Base-by-base conservation (phyloP, 1,140 invertebrate genomes). In the Polypedilum vanderplanki region DNA sequence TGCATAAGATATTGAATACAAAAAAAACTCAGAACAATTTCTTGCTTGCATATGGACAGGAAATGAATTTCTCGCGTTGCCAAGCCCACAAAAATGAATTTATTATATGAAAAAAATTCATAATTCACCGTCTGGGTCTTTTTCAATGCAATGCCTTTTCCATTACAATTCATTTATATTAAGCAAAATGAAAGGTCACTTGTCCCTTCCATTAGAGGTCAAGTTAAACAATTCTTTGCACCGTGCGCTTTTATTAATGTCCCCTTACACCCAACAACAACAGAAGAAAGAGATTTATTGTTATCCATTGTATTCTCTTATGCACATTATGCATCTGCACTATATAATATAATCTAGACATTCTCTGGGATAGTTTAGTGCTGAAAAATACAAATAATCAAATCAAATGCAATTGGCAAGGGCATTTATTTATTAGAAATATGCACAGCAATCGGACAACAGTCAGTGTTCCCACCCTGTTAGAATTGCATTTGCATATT, bases 191-290 rank as follows among this genome's bases (percentile, higher is more conserved):
- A 70, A 70, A 70, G 65, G 65, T 70, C 65, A 70, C 65, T 70
- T 70, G 65, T 70, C 65, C 65, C 65, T 70, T 18, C 65, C 46
- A 22, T 22, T 70, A 20, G 65, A 70, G 65, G 65, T 70, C 65
- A 70, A 70, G 65, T 70, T 70, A 70, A 20, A 5, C 17, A 22
- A 70, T 20, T 70, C 20, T 70, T 70, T 70, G 17, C 65, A 70
- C 65, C 18, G 20, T 70, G 65, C 65, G 20, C 20, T 70, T 20
- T 67, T 46, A 33, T 57, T 57, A n/a, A 4, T 57, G 46, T 57
- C 46, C 46, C 46, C 46, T n/a, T 57, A 57, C 46, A 57, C 46
- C 46, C 8, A 46, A 41, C 5, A 9, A 57, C 10, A 57, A 57
- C 46, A 57, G 4, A 57, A 57, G 15, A 12, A 70, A 70, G 20